These are phyloP conservation scores for Ochropleura plecta DNA, from an alignment of 2,888 invertebrate genomes.

Conservation along the genomic window DNA sequence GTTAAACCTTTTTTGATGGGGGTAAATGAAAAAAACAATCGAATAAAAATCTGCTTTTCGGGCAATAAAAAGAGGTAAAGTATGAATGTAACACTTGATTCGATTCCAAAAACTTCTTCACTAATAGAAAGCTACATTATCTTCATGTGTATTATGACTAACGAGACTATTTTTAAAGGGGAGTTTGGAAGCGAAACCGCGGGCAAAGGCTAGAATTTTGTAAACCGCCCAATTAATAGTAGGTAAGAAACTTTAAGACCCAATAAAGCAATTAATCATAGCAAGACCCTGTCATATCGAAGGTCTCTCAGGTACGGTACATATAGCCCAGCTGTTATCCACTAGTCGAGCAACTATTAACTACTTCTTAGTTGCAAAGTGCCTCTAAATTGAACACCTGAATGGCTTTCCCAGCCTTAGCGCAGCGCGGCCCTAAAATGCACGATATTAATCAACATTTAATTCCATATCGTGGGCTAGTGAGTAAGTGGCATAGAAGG, in stretches of 20 bases:
- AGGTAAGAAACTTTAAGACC: background rate
- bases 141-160: background rate
- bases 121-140: background rate
- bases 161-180: background rate
- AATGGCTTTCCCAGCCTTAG: conserved; percentile 74
- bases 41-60: background rate
- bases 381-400: conserved; percentile 83
- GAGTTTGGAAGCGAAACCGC: background rate
- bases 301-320: conserved; percentile 71
- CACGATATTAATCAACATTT: conserved; percentile 88
- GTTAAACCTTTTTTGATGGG: background rate
- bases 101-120: background rate
- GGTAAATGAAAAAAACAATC: conserved; percentile 2
- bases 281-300: conserved; percentile 69
- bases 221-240: background rate
- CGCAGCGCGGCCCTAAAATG: conserved; percentile 77
- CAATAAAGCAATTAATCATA: conserved; percentile 62
- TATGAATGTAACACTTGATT: background rate
- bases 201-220: background rate
- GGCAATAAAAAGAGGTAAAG: background rate
- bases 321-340: conserved; percentile 73
- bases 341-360: conserved; percentile 76
- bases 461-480: conserved; percentile 82
- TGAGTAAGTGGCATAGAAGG: conserved; percentile 72
- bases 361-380: conserved; percentile 86